Conservation (phyloP, 2,797 vertebrate species). For the Poecilia wingei region DNA sequence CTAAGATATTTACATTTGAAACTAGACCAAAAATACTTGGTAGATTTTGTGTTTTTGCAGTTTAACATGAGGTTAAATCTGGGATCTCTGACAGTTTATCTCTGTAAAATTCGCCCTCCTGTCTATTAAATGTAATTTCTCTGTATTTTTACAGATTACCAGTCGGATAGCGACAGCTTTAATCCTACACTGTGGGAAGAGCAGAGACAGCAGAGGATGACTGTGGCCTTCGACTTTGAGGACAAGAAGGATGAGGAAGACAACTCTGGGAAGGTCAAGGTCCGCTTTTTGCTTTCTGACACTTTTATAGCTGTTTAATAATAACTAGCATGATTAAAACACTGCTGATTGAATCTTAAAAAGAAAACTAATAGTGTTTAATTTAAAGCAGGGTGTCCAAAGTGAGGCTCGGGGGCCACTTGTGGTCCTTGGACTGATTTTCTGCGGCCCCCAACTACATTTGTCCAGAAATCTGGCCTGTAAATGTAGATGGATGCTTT, state of each 20-base stretch:
- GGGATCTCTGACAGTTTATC: neutral
- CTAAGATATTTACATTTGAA: no score
- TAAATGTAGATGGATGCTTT: no score
- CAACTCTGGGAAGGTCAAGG: slow-evolving; percentile 95
- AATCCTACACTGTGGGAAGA: slow-evolving; percentile 99
- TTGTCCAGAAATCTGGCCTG: no score
- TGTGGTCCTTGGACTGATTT: no score
- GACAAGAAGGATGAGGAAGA: slow-evolving; percentile 98
- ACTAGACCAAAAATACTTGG: no score
- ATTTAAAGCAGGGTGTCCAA: neutral
- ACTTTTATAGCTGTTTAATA: neutral
- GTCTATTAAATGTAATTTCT: slow-evolving; percentile 41
- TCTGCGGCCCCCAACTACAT: no score
- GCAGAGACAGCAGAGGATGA: slow-evolving; percentile 98
- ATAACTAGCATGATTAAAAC: neutral
- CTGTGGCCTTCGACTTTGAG: slow-evolving; percentile 98
- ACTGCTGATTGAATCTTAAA: neutral
- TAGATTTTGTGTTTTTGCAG: neutral
- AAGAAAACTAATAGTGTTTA: neutral
- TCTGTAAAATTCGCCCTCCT: neutral
- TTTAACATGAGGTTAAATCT: neutral
- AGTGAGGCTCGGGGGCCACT: no score
- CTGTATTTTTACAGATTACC: slow-evolving; percentile 87
- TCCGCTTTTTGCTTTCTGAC: slow-evolving; percentile 52
- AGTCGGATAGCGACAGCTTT: slow-evolving; percentile 98